Evolutionary conservation across 2,797 vertebrate genomes (phyloP), one percentile per base, ranked within the genome.

Genomic region (Mormyrus proboscirostris): DNA sequence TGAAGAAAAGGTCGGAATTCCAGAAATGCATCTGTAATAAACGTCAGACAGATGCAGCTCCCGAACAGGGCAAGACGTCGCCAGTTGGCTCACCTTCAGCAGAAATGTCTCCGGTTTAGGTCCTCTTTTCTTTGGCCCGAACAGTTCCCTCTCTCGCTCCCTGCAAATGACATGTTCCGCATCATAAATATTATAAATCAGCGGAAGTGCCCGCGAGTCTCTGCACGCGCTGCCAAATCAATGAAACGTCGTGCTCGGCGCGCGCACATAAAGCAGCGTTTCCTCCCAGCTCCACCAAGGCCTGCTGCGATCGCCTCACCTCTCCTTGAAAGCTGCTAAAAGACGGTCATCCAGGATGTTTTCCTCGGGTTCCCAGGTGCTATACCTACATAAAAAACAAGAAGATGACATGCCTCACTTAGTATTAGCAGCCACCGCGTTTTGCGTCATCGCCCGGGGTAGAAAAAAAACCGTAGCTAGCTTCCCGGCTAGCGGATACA

Each of bases 281-380:
- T 59, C 44, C 38, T 53, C 79, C 8, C 62, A 38, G 47, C 86
- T 38, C 88, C 53, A n/a, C 8, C 85, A 44, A 50, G 93, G 94
- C 93, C 92, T 91, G 90, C 90, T 91, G 93, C 91, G 91, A 93
- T 89, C 91, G 55, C 92, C 94, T 95, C 96, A 99, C 98, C 98
- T 98, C 94, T 99, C 98, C 92, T 99, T 97, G 93, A 99, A 99
- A 93, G 98, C 98, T 19, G 97, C 96, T 4, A 99, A 97, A 88
- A 99, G 96, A 41, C 98, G 97, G 1, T 95, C 97, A 87, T 99
- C 98, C 93, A 99, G 94, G 92, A 99, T 99, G 94, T 99, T 99
- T 92, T 99, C 98, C 92, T 99, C 98, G 0, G 98, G 98, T 85
- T 99, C 98, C 98, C 98, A 99, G 29, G 98, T 99, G 95, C 98